These are phyloP conservation scores for Limnephilus marmoratus DNA, from an alignment of 2,888 invertebrate species.

Conservation along the genomic window DNA sequence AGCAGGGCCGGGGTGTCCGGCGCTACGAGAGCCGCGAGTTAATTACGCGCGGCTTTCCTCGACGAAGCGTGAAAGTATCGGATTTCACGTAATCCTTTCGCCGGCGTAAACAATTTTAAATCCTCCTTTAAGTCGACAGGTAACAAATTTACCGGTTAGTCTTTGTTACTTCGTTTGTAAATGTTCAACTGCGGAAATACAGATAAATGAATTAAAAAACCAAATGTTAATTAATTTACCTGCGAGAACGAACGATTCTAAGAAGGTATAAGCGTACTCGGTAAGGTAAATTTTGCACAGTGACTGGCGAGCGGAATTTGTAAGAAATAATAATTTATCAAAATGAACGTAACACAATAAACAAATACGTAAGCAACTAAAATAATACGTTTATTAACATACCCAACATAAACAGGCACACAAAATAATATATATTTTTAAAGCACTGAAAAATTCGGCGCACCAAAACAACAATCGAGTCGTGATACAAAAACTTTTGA, in stretches of 20 bases:
- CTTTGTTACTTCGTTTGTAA: not conserved
- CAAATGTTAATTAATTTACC: not conserved
- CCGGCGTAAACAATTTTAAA: conserved; percentile 34
- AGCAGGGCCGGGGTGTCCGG: conserved; percentile 7
- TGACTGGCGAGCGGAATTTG: conserved; percentile 34
- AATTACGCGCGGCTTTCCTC: conserved; percentile 27
- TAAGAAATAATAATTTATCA: not conserved
- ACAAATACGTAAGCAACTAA: conserved; percentile 16
- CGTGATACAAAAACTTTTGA: conserved; percentile 40
- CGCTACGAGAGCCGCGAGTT: conserved; percentile 7
- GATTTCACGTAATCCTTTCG: conserved; percentile 47
- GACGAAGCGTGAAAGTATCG: not conserved
- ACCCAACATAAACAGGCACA: conserved; percentile 28
- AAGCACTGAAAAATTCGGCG: conserved; percentile 18
- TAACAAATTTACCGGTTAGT: conserved; percentile 12
- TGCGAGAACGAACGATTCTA: not conserved
- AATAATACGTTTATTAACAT: conserved; percentile 2
- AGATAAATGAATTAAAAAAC: not conserved
- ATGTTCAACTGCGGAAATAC: not conserved
- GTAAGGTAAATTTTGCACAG: conserved; percentile 1
- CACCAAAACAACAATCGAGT: conserved; percentile 26
- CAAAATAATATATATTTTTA: not conserved
- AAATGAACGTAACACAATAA: not conserved
- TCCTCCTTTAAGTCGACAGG: conserved; percentile 34
- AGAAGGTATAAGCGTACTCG: not conserved